Conservation (phyloP, 2,113 vertebrate species). For the Onychostoma macrolepis region DNA sequence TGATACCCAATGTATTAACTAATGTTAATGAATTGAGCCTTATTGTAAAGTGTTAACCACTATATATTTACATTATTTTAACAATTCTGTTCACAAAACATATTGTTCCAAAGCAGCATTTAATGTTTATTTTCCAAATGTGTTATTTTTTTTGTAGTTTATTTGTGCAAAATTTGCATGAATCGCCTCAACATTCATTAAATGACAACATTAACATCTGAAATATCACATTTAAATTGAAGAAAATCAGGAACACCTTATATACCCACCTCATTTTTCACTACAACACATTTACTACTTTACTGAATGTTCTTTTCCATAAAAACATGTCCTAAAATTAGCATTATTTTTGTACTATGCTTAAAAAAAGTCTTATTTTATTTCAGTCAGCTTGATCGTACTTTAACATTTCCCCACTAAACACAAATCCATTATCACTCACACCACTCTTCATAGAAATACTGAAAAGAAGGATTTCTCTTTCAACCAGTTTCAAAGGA, state of each 20-base stretch:
- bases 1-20: neutral
- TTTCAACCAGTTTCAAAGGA: slow-evolving; percentile 9
- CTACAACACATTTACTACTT: neutral
- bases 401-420: neutral
- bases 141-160: neutral
- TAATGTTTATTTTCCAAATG: neutral
- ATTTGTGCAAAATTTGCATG: neutral
- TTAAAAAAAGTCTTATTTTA: neutral
- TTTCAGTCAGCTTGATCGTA: neutral
- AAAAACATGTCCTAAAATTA: neutral
- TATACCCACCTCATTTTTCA: neutral
- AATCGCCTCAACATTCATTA: neutral
- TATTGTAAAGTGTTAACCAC: neutral
- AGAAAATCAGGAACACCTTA: neutral
- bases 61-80: neutral
- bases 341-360: neutral
- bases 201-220: slow-evolving; percentile 3
- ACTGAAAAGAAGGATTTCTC: neutral
- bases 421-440: slow-evolving; percentile 27
- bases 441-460: slow-evolving; percentile 1
- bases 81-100: neutral
- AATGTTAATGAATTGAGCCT: neutral
- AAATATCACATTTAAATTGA: neutral
- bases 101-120: neutral
- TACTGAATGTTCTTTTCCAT: slow-evolving; percentile 15